These are phyloP conservation scores for Ptilorrhoa leucosticta DNA, from an alignment of 2,113 vertebrate genomes.

Conservation along the genomic window DNA sequence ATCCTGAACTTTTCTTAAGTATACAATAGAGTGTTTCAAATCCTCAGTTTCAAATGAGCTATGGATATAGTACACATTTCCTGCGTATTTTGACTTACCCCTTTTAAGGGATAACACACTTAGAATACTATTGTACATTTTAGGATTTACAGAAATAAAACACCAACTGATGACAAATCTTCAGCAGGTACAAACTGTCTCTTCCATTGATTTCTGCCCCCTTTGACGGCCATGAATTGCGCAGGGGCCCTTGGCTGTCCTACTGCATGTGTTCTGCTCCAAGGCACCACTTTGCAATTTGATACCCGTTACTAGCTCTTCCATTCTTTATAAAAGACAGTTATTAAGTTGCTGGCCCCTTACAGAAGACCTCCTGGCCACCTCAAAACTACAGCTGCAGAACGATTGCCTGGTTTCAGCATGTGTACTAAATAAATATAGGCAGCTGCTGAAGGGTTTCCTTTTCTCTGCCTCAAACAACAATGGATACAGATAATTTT, in stretches of 20 bases:
- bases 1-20: background rate
- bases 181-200: background rate
- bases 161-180: background rate
- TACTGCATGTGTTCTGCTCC: background rate
- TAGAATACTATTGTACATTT: background rate
- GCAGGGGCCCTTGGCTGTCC: background rate
- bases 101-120: background rate
- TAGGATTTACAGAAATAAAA: background rate
- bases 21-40: background rate
- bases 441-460: constrained; percentile 12
- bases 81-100: background rate
- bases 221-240: background rate
- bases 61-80: background rate
- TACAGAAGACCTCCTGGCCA: background rate
- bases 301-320: background rate
- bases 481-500: background rate
- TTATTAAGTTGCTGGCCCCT: background rate
- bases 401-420: background rate
- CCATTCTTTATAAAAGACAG: background rate
- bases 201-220: background rate
- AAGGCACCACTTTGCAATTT: background rate
- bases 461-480: background rate
- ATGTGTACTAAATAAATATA: background rate
- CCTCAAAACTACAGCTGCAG: background rate
- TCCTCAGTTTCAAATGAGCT: background rate